Evolutionary conservation across 2,113 vertebrate species (phyloP), one percentile per base, ranked within the genome.

Genomic region (Rostratula benghalensis): DNA sequence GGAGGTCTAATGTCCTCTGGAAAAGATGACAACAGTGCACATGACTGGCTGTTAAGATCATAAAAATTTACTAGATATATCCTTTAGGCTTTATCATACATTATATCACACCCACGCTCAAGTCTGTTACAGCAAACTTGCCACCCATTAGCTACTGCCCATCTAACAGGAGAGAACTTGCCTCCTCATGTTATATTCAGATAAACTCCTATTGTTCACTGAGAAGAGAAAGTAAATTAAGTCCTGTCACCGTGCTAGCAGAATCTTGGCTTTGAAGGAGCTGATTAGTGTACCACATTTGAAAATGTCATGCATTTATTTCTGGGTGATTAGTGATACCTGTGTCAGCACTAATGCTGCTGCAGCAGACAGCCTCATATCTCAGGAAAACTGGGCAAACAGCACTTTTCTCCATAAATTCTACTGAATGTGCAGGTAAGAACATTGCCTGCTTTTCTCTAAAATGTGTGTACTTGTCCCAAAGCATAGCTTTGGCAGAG

Each of bases 261-360:
- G 51, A 27, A 75, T 78, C 39, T 90, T 70, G 35, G 37, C 41
- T 90, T 87, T n/a, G 46, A 35, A 48, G 39, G 53, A 63, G 51
- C 68, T 86, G 75, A 92, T 90, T 87, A 93, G 64, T 77, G 68
- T 17, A 77, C 61, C 59, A 77, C 46, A 74, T 94, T 90, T 1
- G 2, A 82, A 94, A 91, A 82, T 78, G 75, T 28, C 82, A 78
- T 41, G 41, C 8, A 0, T 41, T 59, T 89, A 54, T 94, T 92
- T 86, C 43, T 64, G 69, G 20, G 41, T 86, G 64, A 91, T 95
- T 82, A 90, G 86, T 88, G 95, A 59, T 86, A 83, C 45, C 64
- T 93, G 51, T 92, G 71, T 96, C 93, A 95, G 94, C 86, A 88
- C 31, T n/a, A 59, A 31, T 27, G 20, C 39, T 87, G 75, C 68